phyloP scores from a whole-genome alignment of 2,113 vertebrate genomes.

The Hassar affinis region DNA sequence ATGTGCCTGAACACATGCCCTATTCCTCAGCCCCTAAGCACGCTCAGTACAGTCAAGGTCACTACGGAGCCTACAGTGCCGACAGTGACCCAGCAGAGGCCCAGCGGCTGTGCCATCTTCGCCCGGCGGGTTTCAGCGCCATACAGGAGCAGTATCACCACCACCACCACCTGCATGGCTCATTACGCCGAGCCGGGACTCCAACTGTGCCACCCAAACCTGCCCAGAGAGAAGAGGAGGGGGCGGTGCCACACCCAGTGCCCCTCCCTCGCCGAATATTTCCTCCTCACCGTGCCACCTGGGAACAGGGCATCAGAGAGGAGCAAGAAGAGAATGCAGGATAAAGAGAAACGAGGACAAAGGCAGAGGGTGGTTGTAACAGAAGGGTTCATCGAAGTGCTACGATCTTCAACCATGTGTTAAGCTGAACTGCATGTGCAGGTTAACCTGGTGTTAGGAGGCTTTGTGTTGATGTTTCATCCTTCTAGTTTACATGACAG shows the following conservation, averaged over 20 bases:
- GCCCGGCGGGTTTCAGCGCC: conserved; percentile 73
- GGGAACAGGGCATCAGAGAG: conserved; percentile 86
- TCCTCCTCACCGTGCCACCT: conserved; percentile 79
- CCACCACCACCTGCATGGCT: conserved; percentile 71
- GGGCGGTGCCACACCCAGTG: conserved; percentile 59
- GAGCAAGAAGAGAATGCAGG: conserved; percentile 70
- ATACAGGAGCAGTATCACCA: conserved; percentile 79
- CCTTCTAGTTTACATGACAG: conserved; percentile 22
- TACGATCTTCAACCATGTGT: background rate
- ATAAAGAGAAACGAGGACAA: conserved; percentile 31
- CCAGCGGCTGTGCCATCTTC: conserved; percentile 73
- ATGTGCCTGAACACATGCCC: conserved; percentile 61
- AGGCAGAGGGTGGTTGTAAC: background rate
- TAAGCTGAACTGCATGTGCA: conserved; percentile 19
- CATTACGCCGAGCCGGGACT: conserved; percentile 69
- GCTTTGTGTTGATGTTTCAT: conserved; percentile 34
- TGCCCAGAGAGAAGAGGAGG: conserved; percentile 86
- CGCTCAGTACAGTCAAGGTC: conserved; percentile 70
- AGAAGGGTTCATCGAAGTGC: conserved; percentile 10
- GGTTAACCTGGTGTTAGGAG: conserved; percentile 16
- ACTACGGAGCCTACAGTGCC: conserved; percentile 71
- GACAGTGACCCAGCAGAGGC: conserved; percentile 57
- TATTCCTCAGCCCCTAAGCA: conserved; percentile 71
- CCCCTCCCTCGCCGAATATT: conserved; percentile 85
- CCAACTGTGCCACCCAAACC: conserved; percentile 87